Percentiles rank a stretch among this genome's conserved stretches.
phyloP scores from a whole-genome alignment of 2,797 vertebrate species.

The Myotis pilosus region DNA sequence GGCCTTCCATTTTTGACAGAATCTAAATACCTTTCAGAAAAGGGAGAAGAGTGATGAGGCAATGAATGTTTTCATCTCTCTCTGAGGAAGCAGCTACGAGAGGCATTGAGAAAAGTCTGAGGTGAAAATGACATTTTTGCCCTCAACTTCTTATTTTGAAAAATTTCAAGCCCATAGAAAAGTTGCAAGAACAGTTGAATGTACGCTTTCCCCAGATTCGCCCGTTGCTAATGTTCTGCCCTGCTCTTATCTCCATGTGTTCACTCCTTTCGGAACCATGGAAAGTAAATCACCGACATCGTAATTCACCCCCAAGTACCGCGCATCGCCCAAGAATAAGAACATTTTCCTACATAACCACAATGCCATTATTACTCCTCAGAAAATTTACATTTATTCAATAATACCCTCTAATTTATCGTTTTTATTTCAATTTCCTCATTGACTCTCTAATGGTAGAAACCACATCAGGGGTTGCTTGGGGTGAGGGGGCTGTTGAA shows the following conservation, averaged over 20 bases:
- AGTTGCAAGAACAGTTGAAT: constrained; percentile 30
- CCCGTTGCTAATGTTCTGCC: constrained; percentile 18
- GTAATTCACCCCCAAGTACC: constrained; percentile 26
- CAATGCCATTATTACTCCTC: neutral
- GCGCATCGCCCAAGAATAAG: constrained; percentile 21
- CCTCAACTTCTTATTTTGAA: constrained; percentile 43
- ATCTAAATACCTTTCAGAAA: neutral
- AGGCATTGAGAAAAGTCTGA: constrained; percentile 19
- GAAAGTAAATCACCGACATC: constrained; percentile 31
- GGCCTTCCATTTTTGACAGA: neutral
- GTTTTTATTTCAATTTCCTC: constrained; percentile 53
- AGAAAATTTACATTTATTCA: constrained; percentile 60
- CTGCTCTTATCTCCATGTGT: neutral
- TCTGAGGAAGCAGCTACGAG: neutral
- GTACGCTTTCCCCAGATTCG: neutral
- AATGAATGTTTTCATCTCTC: constrained; percentile 54
- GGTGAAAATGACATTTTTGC: constrained; percentile 11
- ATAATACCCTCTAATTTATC: constrained; percentile 41
- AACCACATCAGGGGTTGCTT: constrained; percentile 17
- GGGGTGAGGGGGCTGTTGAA: neutral
- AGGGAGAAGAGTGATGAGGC: neutral
- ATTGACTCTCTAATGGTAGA: neutral
- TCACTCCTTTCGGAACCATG: neutral
- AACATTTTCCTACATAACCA: constrained; percentile 4
- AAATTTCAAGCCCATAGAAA: constrained; percentile 24